Evolutionary conservation across 1,140 invertebrate genomes (phyloP).

Genomic region (Sipha flava): DNA sequence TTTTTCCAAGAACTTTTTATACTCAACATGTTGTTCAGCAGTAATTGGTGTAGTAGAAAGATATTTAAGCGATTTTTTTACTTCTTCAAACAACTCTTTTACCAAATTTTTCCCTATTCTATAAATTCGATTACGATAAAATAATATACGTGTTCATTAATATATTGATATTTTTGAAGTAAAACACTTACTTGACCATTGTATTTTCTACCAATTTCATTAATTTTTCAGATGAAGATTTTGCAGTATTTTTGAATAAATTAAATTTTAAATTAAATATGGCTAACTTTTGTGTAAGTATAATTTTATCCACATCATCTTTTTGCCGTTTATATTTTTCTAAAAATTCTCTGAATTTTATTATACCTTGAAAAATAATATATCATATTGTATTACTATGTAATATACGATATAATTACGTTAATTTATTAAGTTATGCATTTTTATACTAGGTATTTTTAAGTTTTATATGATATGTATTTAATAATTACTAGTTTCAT

Average conservation of each 20-base stretch:
- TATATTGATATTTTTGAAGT: not conserved
- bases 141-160: not conserved
- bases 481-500: not conserved
- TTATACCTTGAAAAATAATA: not conserved
- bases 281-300: not conserved
- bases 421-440: no score
- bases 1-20: not conserved
- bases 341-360: not conserved
- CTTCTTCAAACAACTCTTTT: not conserved
- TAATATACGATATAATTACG: no score
- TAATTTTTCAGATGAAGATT: not conserved
- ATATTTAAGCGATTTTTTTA: conserved; percentile 2
- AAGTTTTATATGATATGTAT: no score
- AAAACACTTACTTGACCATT: not conserved
- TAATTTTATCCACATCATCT: not conserved
- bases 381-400: not conserved
- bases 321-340: not conserved
- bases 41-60: not conserved
- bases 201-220: not conserved
- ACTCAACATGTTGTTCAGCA: not conserved
- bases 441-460: no score
- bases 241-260: not conserved
- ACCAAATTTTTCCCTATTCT: conserved; percentile 1
- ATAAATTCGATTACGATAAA: not conserved
- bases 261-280: not conserved